Percentiles rank a stretch among this genome's conserved stretches.
These are phyloP conservation scores for Nomada lathburiana DNA, from an alignment of 2,888 invertebrate species.

Conservation along the genomic window DNA sequence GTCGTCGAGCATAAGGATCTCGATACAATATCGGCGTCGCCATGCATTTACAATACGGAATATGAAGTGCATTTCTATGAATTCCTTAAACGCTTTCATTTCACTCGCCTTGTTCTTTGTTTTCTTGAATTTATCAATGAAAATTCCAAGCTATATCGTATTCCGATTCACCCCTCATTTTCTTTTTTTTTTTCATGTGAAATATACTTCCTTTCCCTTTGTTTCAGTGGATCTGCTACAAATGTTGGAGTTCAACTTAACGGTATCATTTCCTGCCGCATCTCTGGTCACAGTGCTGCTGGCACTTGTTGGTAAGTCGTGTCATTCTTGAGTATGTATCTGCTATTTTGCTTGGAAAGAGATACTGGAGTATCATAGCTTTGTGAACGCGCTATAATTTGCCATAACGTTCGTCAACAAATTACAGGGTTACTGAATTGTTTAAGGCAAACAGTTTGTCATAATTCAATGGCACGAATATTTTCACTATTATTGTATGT, in stretches of 20 bases:
- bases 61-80: slow-evolving; percentile 29
- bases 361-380: not conserved
- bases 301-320: slow-evolving; percentile 97
- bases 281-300: slow-evolving; percentile 98
- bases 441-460: too few relatives aligned
- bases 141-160: not conserved
- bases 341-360: not conserved
- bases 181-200: slow-evolving; percentile 34
- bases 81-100: slow-evolving; percentile 3
- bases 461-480: too few relatives aligned
- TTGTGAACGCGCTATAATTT: too few relatives aligned
- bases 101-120: not conserved
- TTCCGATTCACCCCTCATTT: not conserved
- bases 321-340: not conserved
- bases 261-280: slow-evolving; percentile 97
- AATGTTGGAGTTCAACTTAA: slow-evolving; percentile 98
- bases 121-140: not conserved
- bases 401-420: too few relatives aligned
- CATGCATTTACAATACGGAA: not conserved
- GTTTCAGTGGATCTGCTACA: slow-evolving; percentile 97
- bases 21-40: slow-evolving; percentile 47
- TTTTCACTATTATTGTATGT: too few relatives aligned
- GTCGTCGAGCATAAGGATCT: slow-evolving; percentile 61
- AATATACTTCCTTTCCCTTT: slow-evolving; percentile 73
- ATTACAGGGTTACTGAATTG: too few relatives aligned